Evolutionary conservation across 2,888 invertebrate genomes (phyloP), one percentile per base, ranked within the genome.

Genomic region (Standfussiana lucernea): DNA sequence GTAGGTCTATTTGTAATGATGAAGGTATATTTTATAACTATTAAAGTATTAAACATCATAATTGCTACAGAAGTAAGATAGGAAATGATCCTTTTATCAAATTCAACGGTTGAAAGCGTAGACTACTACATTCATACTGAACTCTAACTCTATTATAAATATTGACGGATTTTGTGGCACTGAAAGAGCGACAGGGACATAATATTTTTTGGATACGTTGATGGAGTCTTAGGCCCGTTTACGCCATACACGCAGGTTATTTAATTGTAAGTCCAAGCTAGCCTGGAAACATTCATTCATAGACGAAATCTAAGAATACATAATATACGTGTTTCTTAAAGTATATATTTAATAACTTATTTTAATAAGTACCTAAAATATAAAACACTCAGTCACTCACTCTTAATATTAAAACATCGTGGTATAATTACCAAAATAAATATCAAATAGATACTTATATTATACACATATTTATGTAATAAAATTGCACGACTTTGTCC

Each of bases 91-190:
- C 5, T 13, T 47, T 24, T 35, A 5, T n/a, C n/a, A 15, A 37
- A 18, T 47, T 50, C 28, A 53, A 28, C 2, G 1, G 5, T 42
- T 53, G 37, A 32, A 64, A 37, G n/a, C 15, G 42, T 40, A 21
- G 28, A 56, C 15, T 8, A 28, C 42, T 42, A 11, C 13, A 10
- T 28, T 56, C 13, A 10, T 28, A 45, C 21, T 56, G 8, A 76
- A 47, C n/a, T 42, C 15, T 62, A 70, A 21, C n/a, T 42, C 8
- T 47, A 40, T 13, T 21, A 6, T 13, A 75, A 7, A 42, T 24
- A 13, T 77, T 77, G n/a, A 40, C 6, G n/a, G n/a, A 73, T 35
- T 62, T 18, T 64, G 47, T 80, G 79, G 80, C 67, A 79, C 80
- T 67, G 32, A 53, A 32, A 56, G 73, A 79, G 73, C 67, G 73